Conservation (phyloP, 2,797 vertebrate species). For the Phaenicophaeus curvirostris region DNA sequence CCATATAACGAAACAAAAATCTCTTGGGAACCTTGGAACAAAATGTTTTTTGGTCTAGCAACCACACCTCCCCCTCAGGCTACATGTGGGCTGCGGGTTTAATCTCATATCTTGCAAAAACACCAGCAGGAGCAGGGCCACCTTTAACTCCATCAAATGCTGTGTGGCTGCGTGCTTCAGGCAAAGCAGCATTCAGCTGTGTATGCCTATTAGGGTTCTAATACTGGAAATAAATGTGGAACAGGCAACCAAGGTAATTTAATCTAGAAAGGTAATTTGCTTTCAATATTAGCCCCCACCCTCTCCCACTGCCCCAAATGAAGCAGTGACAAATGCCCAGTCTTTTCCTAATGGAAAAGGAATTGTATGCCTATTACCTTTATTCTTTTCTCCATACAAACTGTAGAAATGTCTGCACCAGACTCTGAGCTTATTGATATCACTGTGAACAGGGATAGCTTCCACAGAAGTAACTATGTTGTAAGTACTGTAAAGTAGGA, state of each 20-base stretch:
- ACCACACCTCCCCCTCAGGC: neutral
- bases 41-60: neutral
- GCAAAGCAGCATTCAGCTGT: neutral
- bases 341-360: neutral
- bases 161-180: neutral
- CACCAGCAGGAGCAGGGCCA: rapidly evolving
- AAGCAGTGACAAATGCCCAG: neutral
- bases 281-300: neutral
- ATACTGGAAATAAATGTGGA: neutral
- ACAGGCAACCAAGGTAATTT: neutral
- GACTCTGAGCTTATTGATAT: neutral
- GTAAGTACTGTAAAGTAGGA: neutral
- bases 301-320: neutral
- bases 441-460: rapidly evolving
- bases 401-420: neutral
- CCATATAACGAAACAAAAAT: neutral
- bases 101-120: neutral
- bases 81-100: neutral
- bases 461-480: neutral
- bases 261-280: neutral
- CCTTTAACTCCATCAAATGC: neutral
- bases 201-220: neutral
- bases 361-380: neutral
- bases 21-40: neutral
- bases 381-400: neutral